A percentile compares a stretch with the other conserved stretches of the same genome.
Conservation (phyloP, 2,888 invertebrate species). For the Ephialtes manifestator region DNA sequence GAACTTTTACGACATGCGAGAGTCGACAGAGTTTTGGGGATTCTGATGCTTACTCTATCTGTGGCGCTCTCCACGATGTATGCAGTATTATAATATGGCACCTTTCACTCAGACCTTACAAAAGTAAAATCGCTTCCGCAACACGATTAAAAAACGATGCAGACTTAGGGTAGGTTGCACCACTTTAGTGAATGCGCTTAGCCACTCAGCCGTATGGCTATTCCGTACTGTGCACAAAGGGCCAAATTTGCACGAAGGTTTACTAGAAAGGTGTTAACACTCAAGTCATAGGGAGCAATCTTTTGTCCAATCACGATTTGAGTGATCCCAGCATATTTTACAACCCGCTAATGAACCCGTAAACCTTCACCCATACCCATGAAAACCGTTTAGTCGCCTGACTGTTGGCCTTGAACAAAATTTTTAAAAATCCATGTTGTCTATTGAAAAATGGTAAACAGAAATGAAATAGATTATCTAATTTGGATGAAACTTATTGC, state of each 20-base stretch:
- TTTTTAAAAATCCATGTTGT: no score
- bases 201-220: slow-evolving; percentile 15
- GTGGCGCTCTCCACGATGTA: slow-evolving; percentile 7
- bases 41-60: slow-evolving; percentile 26
- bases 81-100: slow-evolving; percentile 26
- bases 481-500: no score
- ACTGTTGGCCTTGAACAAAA: no score
- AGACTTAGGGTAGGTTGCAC: slow-evolving; percentile 22
- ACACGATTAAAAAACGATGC: neutral
- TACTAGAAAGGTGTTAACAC: slow-evolving; percentile 46
- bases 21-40: slow-evolving; percentile 26
- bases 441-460: no score
- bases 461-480: no score
- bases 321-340: slow-evolving; percentile 45
- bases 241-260: slow-evolving; percentile 54
- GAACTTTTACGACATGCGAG: slow-evolving; percentile 41
- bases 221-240: slow-evolving; percentile 48
- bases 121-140: neutral
- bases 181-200: slow-evolving; percentile 49
- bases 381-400: no score
- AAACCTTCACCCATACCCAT: no score
- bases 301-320: slow-evolving; percentile 17
- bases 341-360: slow-evolving; percentile 4
- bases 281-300: slow-evolving; percentile 31
- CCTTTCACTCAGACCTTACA: neutral